Evolutionary conservation across 1,140 invertebrate species (phyloP), one percentile per base, ranked within the genome.

Genomic region (Drosophila setifemur): DNA sequence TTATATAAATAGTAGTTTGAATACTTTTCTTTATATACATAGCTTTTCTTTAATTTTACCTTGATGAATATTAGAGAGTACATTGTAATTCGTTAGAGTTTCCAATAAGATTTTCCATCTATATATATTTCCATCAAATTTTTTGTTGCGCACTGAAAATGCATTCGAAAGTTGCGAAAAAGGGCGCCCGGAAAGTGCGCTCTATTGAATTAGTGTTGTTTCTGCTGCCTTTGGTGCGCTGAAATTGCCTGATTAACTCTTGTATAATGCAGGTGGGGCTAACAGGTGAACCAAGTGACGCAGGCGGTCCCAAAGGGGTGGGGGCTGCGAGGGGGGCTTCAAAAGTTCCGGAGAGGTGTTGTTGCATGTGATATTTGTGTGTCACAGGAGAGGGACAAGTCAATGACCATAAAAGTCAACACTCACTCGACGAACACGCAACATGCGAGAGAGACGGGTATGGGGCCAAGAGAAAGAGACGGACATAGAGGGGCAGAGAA

Each of bases 351-450:
- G n/a, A n/a, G 12, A 26, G 39, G 23, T 39, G 29, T 40, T 31
- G 50, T 49, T 57, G 67, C 29, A 35, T 58, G 28, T 28, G 42
- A 43, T 70, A 40, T 70, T 57, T 68, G 21, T 68, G 31, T 67
- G 54, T 42, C 48, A 69, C 23, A 11, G 43, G 54, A 45, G 48
- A 37, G 28, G 69, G 48, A 71, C 52, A 70, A 72, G 69, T 72
- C 69, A 72, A 63, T 72, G 69, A 72, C 69, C 69, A 72, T 72
- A 63, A 71, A 63, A 72, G 68, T 72, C 67, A 72, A 72, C 67
- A 70, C 67, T 70, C 67, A 60, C 44, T 71, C 53, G 53, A 39
- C 66, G 55, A 29, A 63, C 48, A 45, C 26, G 58, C 33, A 50
- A 37, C 33, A 61, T 18, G 57, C 26, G 16, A 55, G 9, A 45